Base-by-base conservation (phyloP, 2,888 invertebrate genomes). In the Diogma glabrata region DNA sequence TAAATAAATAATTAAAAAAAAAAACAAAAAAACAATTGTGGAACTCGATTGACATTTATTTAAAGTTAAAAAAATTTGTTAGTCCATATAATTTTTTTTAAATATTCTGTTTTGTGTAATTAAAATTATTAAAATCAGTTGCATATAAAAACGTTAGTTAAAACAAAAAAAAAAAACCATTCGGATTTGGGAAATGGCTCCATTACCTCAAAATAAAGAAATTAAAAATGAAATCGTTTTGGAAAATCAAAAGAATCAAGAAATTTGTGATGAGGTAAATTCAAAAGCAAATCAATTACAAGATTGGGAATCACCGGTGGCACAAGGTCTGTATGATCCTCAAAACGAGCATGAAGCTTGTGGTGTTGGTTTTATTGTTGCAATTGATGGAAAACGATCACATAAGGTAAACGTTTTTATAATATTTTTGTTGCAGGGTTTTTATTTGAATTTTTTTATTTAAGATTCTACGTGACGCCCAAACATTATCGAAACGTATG, bases 311-410 rank as follows among this genome's bases (percentile, higher is more conserved):
- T 79, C 81, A 75, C 89, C 89, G 67, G 74, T 76, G 66, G 84
- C 85, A 73, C 84, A 87, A 78, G 92, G 95, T 73, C 82, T 99
- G 66, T 99, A 99, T 78, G 90, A 94, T 78, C 96, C 97, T 54
- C 79, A 81, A 65, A 82, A 87, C 70, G 99, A 99, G 75, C 89
- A 85, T 71, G 97, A 95, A 68, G 94, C 97, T 58, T 99, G 99
- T 69, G 99, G 99, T 58, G 97, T 99, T 65, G 99, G 99, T 63
- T 99, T 96, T 74, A 92, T 99, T 64, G 97, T 94, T 68, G 89
- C 91, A 72, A 96, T 99, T 73, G 93, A 97, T 78, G 97, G 97
- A 60, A 81, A 81, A 65, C 81, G 87, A 57, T 86, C 89, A 60
- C 88, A 95, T 75, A 92, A 95, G 81, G 86, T 85, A 65, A 72